Evolutionary conservation across 1,140 invertebrate species (phyloP), one percentile per base, ranked within the genome.

Genomic region (Bombus terrestris): DNA sequence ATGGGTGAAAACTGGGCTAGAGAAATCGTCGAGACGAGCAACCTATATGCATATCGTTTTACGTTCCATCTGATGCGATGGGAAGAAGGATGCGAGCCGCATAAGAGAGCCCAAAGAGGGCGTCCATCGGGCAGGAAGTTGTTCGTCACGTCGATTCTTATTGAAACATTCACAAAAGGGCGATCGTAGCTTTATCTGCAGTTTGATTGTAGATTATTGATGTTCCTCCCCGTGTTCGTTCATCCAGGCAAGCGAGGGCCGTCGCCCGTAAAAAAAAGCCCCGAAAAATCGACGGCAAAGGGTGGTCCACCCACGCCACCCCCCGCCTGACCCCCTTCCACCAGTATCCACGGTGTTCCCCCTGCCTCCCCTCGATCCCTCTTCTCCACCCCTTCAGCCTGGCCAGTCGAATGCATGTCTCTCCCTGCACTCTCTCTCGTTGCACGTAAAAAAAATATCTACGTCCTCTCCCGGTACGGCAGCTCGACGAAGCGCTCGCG

Each of bases 201-300:
- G 94, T 95, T 95, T 94, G 94, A 95, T 95, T 95, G 94, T 95
- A 95, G 94, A 95, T 95, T 95, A 95, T 95, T 95, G 94, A 95
- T 95, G 94, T 95, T 94, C 92, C 92, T 94, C 93, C 92, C 92
- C 92, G 93, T 93, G 93, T 93, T 93, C 93, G 93, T 92, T 93
- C 92, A 93, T 93, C 92, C 93, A 90, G 91, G 92, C 91, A 89
- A 92, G 92, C 91, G 92, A 94, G 92, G 93, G 92, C 92, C 93
- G 93, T 93, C 93, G 93, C 93, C 93, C 93, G 92, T 94, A 91
- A 92, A 92, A 92, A 92, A 93, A 92, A 93, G 88, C 91, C 89
- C 91, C 92, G 92, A 93, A 93, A 93, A 93, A 93, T 92, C 92
- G 91, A 91, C 91, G 88, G 92, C 86, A 93, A 93, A 93, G 92